phyloP scores from a whole-genome alignment of 92 coral and sea anemone genomes.

The Pocillopora grandis region DNA sequence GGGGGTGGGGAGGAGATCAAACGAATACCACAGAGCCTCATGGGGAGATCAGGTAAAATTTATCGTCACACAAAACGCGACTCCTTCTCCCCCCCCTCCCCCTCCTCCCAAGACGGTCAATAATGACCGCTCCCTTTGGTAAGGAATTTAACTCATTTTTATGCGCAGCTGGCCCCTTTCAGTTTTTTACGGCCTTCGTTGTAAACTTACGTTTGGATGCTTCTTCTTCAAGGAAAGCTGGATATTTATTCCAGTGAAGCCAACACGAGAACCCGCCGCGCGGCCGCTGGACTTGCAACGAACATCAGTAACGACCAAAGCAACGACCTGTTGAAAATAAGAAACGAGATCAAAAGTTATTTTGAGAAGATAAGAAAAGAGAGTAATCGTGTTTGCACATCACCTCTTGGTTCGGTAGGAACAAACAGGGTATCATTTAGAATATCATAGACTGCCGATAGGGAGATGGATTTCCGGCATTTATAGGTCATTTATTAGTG shows the following conservation, averaged over 20 bases:
- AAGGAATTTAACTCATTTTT: no score
- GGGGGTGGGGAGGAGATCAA: no score
- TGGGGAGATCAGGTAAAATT: no score
- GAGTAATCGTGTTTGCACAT: constrained; percentile 53
- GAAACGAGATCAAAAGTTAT: constrained; percentile 34
- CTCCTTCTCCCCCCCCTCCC: no score
- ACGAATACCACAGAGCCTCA: no score
- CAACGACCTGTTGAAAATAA: constrained; percentile 28
- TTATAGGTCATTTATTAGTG: neutral
- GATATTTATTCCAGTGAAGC: neutral
- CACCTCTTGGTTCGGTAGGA: constrained; percentile 45
- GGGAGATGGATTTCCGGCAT: neutral
- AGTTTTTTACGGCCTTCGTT: neutral
- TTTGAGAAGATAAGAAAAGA: constrained; percentile 48
- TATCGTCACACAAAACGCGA: no score
- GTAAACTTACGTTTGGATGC: neutral
- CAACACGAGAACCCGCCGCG: constrained; percentile 2
- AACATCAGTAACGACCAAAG: neutral
- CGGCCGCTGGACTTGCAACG: neutral
- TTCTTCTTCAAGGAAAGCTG: constrained; percentile 1
- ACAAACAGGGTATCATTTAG: neutral
- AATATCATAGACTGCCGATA: neutral
- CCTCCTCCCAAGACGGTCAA: no score
- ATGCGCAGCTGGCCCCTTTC: no score
- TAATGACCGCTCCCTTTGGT: no score